A percentile compares a stretch with the other conserved stretches of the same genome.
These are phyloP conservation scores for Fragum fragum DNA, from an alignment of 2,888 invertebrate species.

Conservation along the genomic window DNA sequence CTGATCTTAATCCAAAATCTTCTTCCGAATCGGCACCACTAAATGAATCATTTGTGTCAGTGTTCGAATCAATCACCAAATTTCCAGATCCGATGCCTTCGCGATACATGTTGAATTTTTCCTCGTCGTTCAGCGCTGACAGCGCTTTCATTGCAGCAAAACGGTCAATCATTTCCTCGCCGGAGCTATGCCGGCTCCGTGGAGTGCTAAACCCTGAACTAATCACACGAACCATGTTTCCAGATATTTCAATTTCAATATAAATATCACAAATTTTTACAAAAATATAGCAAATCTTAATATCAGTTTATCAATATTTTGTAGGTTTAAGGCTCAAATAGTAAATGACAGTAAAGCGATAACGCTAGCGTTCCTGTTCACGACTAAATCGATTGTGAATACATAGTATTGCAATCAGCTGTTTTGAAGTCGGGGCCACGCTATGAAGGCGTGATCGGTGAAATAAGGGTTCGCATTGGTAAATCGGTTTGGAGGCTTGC, in stretches of 20 bases:
- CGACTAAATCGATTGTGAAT: conserved; percentile 27
- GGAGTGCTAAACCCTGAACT: conserved; percentile 73
- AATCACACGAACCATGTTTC: conserved; percentile 75
- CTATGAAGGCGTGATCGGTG: conserved; percentile 56
- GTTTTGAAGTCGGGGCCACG: conserved; percentile 51
- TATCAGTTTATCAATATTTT: conserved; percentile 15
- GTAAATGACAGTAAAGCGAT: conserved; percentile 8
- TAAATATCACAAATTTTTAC: not conserved
- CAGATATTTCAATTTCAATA: not conserved
- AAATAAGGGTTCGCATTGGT: conserved; percentile 60
- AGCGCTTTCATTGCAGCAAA: conserved; percentile 70
- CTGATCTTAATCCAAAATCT: conserved; percentile 31
- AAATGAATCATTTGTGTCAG: conserved; percentile 67
- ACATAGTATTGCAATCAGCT: conserved; percentile 52
- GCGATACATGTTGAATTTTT: conserved; percentile 31
- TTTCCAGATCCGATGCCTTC: conserved; percentile 38
- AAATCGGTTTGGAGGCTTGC: conserved; percentile 63
- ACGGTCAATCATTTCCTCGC: conserved; percentile 74
- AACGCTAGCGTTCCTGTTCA: conserved; percentile 18
- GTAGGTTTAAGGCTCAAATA: not conserved
- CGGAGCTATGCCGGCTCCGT: conserved; percentile 76
- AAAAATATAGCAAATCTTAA: not conserved
- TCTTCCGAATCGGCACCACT: conserved; percentile 62
- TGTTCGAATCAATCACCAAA: conserved; percentile 57
- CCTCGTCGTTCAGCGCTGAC: conserved; percentile 58